Evolutionary conservation across 2,888 invertebrate genomes (phyloP).

Genomic region (Pseudococcus longispinus): DNA sequence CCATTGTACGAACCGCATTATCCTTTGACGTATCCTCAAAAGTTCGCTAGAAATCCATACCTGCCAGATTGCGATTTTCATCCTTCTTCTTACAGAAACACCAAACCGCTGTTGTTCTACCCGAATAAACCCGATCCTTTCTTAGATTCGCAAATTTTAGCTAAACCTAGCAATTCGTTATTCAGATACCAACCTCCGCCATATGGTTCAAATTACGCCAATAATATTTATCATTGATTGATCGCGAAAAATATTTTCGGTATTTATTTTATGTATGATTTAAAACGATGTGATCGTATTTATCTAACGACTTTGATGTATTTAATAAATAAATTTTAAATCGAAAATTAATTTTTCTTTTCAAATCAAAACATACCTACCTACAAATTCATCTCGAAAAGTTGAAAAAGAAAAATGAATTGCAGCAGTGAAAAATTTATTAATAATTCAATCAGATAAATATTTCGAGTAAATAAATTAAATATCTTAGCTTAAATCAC

Average conservation of each 20-base stretch:
- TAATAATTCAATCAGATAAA: background rate
- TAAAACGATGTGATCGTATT: conserved; percentile 11
- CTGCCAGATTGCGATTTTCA: conserved; percentile 45
- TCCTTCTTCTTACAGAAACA: conserved; percentile 38
- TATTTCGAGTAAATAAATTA: background rate
- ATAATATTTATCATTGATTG: conserved; percentile 50
- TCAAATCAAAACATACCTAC: background rate
- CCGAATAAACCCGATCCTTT: conserved; percentile 24
- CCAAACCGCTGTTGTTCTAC: background rate
- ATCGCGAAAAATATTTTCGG: background rate
- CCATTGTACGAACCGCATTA: conserved; percentile 9
- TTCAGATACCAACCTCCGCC: conserved; percentile 45
- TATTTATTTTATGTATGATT: background rate
- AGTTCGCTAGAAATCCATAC: conserved; percentile 33
- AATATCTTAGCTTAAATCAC: background rate
- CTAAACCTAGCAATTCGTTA: conserved; percentile 32
- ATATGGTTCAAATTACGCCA: conserved; percentile 20
- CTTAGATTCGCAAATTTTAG: conserved; percentile 18
- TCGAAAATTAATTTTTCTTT: background rate
- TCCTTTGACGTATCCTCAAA: background rate
- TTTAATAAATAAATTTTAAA: background rate
- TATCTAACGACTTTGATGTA: background rate
- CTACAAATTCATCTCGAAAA: too few species aligned
- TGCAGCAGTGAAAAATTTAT: background rate
- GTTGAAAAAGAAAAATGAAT: too few species aligned